Evolutionary conservation across 2,113 vertebrate species (phyloP), one percentile per base, ranked within the genome.

Genomic region (Proteles cristata): DNA sequence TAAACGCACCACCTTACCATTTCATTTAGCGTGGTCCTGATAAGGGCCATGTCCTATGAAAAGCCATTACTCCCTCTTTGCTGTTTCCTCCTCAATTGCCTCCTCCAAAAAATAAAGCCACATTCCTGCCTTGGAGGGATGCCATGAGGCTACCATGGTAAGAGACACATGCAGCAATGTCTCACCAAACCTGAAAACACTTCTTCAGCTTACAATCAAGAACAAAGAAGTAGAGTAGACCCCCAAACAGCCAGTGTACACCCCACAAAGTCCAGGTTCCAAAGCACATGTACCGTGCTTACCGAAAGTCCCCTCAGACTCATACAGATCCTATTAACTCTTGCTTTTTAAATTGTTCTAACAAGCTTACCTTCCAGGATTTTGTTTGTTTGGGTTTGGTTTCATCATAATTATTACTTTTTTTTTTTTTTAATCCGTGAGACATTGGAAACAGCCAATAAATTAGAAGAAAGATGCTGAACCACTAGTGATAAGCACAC

Each of bases 281-380:
- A 35, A 53, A 79, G 35, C 73, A 65, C 61, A 48, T 4, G 82
- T 17, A 53, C 3, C 21, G 6, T 35, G 50, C 61, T 93, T 55
- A 50, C 33, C 11, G 10, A 69, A 58, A 39, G 79, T 12, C 17
- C 65, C 39, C 28, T 83, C 43, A 53, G 26, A 88, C 4, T 39
- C 69, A 48, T 84, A 87, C 53, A 28, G 31, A 58, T 28, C 25
- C 28, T 85, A 86, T 81, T 8, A 63, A 73, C 61, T 94, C 81
- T 85, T 73, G 19, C 8, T 93, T 95, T 26, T 48, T 17, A 50
- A 94, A 79, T n/a, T 55, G 58, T 73, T 71, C 43, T 58, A 88
- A 85, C 33, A 77, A 55, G 45, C 21, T 86, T 25, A 73, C 26
- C 35, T 53, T 71, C 82, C 31, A 77, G 28, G 63, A 58, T 88